Evolutionary conservation across 2,113 vertebrate species (phyloP), one percentile per base, ranked within the genome.

Genomic region (Irena cyanogastra): DNA sequence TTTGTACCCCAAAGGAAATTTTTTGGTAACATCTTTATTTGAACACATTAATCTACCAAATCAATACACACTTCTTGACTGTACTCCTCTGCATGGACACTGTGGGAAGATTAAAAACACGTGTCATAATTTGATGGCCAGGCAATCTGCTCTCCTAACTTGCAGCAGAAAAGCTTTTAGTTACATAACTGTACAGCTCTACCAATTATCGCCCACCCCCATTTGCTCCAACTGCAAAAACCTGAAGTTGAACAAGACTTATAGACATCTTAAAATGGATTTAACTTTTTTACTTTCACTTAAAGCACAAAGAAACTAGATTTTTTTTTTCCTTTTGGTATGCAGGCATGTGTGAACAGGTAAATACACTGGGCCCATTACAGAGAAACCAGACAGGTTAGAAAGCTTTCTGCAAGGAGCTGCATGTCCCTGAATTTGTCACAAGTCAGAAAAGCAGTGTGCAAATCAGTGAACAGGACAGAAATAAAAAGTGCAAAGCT

Each of bases 121-220:
- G 24, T 79, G 93, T 90, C 8, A 3, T n/a, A 72, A 72, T 84
- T 61, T 77, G 90, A 95, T 88, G 95, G 94, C 92, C 96, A 96
- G 91, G 82, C 94, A 96, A 97, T 95, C 94, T 95, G 90, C 89
- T 93, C 79, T 69, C 70, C 90, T 42, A 87, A 94, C 70, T 95
- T 80, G 70, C 54, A 95, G 45, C 71, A 91, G 57, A 61, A 93
- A 92, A 94, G 91, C 82, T 95, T 80, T 87, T 21, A 27, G 71
- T 97, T 95, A 95, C 52, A 33, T 96, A 96, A 95, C 91, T 94
- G 89, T 88, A 74, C 90, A 93, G 93, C 49, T 93, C 93, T 83
- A 79, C 90, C 90, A 97, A 96, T 95, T 95, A 96, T 87, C 80
- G 6, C 93, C 95, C 93, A 3, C 96, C 95, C 76, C 96, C 96